These are phyloP conservation scores for Rousettus madagascariensis DNA, from an alignment of 2,797 vertebrate species.

Conservation along the genomic window DNA sequence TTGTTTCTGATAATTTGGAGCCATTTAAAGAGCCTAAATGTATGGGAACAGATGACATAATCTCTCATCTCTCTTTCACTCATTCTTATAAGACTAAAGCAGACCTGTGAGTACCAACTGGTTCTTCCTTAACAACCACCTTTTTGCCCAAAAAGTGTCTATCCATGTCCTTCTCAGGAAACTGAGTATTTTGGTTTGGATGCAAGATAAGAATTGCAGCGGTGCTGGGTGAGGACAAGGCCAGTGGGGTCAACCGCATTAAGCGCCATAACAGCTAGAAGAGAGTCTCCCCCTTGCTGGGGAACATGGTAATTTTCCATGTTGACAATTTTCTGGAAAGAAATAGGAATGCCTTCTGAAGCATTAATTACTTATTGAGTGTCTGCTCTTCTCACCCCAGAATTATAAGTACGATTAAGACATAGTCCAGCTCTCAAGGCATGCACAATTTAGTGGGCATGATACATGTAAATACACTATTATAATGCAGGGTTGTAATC, in stretches of 20 bases:
- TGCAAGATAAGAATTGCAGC: not conserved
- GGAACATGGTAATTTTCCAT: constrained; percentile 48
- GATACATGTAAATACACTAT: constrained; percentile 51
- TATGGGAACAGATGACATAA: not conserved
- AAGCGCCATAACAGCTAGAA: not conserved
- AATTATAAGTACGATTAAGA: constrained; percentile 57
- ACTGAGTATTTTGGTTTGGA: not conserved
- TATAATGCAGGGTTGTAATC: not conserved
- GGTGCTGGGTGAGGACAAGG: not conserved
- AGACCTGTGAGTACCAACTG: not conserved
- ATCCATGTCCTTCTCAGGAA: not conserved
- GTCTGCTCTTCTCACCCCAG: constrained; percentile 18
- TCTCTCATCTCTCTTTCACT: not conserved
- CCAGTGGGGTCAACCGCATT: not conserved
- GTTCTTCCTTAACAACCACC: not conserved
- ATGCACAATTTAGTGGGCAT: not conserved
- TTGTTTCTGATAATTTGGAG: not conserved
- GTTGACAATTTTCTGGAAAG: constrained; percentile 46
- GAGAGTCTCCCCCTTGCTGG: constrained; percentile 25
- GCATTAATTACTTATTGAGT: constrained; percentile 51
- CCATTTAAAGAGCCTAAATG: not conserved
- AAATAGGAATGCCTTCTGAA: constrained; percentile 43
- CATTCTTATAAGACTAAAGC: constrained; percentile 9
- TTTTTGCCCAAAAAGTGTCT: not conserved
- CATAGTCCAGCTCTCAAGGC: not conserved